These are phyloP conservation scores for Latrodectus elegans DNA, from an alignment of 2,888 invertebrate genomes.

Conservation along the genomic window DNA sequence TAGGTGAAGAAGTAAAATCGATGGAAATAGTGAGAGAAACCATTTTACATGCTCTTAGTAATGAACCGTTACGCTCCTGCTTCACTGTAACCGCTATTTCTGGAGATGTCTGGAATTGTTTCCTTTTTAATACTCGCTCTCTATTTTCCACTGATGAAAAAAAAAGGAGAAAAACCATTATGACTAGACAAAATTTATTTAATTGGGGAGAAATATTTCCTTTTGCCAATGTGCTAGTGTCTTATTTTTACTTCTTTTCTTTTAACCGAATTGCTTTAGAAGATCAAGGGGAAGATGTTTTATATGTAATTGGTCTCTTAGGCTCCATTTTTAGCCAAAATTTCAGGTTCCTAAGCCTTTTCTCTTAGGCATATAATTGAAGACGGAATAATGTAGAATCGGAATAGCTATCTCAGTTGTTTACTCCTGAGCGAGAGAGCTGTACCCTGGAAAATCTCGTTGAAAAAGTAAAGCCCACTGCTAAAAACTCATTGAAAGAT, in stretches of 20 bases:
- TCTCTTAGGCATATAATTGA: background rate
- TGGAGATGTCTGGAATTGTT: background rate
- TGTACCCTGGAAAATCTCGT: background rate
- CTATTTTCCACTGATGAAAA: background rate
- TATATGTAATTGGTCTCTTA: constrained; percentile 50
- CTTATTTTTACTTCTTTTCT: constrained; percentile 1
- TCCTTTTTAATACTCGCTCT: background rate
- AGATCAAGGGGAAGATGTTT: constrained; percentile 2
- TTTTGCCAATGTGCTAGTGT: background rate
- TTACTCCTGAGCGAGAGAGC: background rate
- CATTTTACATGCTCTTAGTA: constrained; percentile 46
- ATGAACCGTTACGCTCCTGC: constrained; percentile 22
- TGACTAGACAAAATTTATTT: constrained; percentile 49
- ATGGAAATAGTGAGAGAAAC: background rate
- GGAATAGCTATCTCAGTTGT: background rate
- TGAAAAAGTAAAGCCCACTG: too few relatives aligned
- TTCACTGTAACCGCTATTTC: background rate
- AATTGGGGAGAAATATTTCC: constrained; percentile 49
- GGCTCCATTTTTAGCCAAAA: constrained; percentile 18
- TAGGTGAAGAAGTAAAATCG: constrained; percentile 1
- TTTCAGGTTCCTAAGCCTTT: background rate
- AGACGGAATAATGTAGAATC: background rate
- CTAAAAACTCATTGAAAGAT: too few relatives aligned
- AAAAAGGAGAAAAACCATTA: constrained; percentile 28
- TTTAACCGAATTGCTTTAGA: background rate